A percentile compares a stretch with the other conserved stretches of the same genome.
Conservation (phyloP, 2,113 vertebrate species). For the Sylvilagus bachmani region DNA sequence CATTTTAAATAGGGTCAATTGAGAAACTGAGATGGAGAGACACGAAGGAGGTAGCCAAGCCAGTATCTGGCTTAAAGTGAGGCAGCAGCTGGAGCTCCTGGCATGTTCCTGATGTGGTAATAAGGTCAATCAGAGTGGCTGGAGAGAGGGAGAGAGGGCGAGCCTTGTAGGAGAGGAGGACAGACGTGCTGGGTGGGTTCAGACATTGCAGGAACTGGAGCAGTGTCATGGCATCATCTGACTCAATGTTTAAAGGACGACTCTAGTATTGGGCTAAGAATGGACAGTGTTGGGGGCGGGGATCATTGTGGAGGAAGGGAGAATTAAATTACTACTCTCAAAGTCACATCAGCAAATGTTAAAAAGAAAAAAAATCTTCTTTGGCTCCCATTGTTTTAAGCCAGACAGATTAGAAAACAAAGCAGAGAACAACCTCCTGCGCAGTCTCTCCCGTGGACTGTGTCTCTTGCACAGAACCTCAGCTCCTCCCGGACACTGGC, state of each 20-base stretch:
- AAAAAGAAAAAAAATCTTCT: neutral
- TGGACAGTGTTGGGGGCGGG: neutral
- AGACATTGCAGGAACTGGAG: neutral
- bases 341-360: neutral
- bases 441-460: neutral
- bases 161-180: neutral
- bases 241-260: neutral
- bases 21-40: neutral
- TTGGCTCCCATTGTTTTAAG: constrained; percentile 14
- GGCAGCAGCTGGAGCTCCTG: neutral
- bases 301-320: neutral
- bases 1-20: neutral
- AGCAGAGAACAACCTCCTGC: neutral
- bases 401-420: neutral
- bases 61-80: neutral
- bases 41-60: neutral
- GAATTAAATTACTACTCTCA: neutral
- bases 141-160: neutral
- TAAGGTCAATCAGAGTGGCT: neutral
- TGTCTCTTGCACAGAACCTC: neutral
- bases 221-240: accelerated
- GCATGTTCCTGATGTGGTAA: neutral
- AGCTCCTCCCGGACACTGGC: accelerated
- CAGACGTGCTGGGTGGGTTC: accelerated
- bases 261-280: neutral